phyloP scores from a whole-genome alignment of 1,140 invertebrate species.

The Drosophila erecta region DNA sequence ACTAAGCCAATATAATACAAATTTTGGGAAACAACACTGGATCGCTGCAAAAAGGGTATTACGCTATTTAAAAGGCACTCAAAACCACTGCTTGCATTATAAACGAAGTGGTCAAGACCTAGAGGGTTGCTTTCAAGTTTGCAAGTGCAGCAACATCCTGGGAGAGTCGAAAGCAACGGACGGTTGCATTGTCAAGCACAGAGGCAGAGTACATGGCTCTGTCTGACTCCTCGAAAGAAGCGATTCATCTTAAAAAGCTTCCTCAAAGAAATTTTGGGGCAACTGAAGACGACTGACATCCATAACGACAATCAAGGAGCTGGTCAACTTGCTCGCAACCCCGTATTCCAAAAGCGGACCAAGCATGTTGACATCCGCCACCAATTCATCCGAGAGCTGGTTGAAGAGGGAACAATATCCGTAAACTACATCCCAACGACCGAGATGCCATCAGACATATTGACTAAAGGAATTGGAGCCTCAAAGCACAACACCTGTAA shows the following conservation, averaged over 20 bases:
- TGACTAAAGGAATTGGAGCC: neutral
- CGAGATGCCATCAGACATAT: conserved; percentile 1
- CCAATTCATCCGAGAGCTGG: conserved; percentile 5
- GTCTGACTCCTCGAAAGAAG: conserved; percentile 4
- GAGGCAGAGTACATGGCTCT: conserved; percentile 71
- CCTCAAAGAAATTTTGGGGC: too few relatives aligned
- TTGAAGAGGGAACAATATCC: conserved; percentile 6
- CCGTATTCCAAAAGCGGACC: conserved; percentile 4
- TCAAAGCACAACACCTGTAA: conserved; percentile 3
- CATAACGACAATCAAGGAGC: too few relatives aligned
- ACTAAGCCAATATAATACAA: conserved; percentile 4
- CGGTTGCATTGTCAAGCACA: neutral
- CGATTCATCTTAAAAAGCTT: too few relatives aligned
- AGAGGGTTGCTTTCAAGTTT: too few relatives aligned
- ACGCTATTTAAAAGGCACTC: neutral
- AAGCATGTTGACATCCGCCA: conserved; percentile 8
- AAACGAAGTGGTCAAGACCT: too few relatives aligned
- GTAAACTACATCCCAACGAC: neutral
- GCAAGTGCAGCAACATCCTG: too few relatives aligned
- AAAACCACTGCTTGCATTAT: conserved; percentile 27
- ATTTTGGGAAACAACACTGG: neutral
- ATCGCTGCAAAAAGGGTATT: neutral
- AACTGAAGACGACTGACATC: too few relatives aligned
- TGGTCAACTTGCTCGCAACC: too few relatives aligned
- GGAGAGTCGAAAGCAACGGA: too few relatives aligned